These are phyloP conservation scores for Cheiracanthium punctorium DNA, from an alignment of 2,888 invertebrate species.

Conservation along the genomic window DNA sequence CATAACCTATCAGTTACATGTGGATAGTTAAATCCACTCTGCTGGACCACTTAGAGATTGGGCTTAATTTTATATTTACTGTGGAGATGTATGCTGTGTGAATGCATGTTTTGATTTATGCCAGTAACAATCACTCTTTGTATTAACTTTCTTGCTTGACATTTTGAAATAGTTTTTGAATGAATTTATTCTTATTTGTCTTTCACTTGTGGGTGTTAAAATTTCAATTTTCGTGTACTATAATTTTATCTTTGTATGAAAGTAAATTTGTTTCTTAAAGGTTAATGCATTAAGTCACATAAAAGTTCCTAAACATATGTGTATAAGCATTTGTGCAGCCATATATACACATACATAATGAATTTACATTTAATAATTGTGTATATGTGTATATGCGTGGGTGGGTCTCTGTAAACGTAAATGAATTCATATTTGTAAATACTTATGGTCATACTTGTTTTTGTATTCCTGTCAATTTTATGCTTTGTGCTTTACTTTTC, in stretches of 20 bases:
- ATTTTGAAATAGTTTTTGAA: neutral
- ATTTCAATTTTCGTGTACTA: no score
- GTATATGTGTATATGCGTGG: neutral
- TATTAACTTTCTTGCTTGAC: neutral
- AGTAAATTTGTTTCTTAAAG: neutral
- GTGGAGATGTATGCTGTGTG: conserved; percentile 28
- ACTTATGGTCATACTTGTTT: neutral
- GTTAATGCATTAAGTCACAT: neutral
- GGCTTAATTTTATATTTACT: conserved; percentile 55
- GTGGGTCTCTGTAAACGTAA: neutral
- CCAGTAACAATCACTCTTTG: conserved; percentile 62
- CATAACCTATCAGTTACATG: neutral
- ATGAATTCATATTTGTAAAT: neutral
- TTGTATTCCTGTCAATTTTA: neutral
- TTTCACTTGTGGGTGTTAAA: no score
- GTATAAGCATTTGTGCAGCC: neutral
- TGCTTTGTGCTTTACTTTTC: neutral
- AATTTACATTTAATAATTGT: neutral
- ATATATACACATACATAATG: neutral
- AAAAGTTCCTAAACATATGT: conserved; percentile 4
- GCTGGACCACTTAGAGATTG: conserved; percentile 45
- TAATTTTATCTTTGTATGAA: no score
- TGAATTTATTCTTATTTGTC: neutral
- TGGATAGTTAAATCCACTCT: conserved; percentile 1
- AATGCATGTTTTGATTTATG: conserved; percentile 48